These are phyloP conservation scores for Chlorodrepanis virens DNA, from an alignment of 2,113 vertebrate species.

Conservation along the genomic window DNA sequence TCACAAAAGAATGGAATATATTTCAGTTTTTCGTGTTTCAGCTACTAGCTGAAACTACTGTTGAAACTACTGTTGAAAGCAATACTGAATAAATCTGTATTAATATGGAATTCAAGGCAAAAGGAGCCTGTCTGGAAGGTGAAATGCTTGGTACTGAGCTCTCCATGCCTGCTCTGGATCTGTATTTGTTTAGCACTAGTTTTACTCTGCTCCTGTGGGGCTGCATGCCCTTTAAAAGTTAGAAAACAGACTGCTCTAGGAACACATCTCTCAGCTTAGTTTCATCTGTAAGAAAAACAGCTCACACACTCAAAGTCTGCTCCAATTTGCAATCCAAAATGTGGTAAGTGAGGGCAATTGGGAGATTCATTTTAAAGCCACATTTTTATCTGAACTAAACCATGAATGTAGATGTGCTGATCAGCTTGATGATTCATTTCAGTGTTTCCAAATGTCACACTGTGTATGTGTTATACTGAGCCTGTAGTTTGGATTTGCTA, in stretches of 20 bases:
- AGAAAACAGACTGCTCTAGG: background rate
- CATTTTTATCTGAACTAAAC: background rate
- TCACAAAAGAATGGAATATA: background rate
- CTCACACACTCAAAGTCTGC: background rate
- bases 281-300: background rate
- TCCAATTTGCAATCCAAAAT: slow-evolving; percentile 10
- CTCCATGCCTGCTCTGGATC: background rate
- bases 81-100: background rate
- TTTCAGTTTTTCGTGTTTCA: background rate
- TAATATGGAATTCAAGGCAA: background rate
- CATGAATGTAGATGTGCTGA: background rate
- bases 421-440: background rate
- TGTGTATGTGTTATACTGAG: background rate
- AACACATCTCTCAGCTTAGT: background rate
- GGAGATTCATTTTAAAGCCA: background rate
- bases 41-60: too few relatives aligned
- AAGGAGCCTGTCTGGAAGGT: background rate
- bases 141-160: background rate
- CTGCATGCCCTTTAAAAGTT: background rate
- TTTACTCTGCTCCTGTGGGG: background rate
- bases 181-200: background rate
- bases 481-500: background rate
- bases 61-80: background rate
- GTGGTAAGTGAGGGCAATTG: background rate
- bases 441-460: background rate